Percentiles rank a stretch among this genome's conserved stretches.
phyloP scores from a whole-genome alignment of 2,797 vertebrate species.

The Furcifer pardalis region DNA sequence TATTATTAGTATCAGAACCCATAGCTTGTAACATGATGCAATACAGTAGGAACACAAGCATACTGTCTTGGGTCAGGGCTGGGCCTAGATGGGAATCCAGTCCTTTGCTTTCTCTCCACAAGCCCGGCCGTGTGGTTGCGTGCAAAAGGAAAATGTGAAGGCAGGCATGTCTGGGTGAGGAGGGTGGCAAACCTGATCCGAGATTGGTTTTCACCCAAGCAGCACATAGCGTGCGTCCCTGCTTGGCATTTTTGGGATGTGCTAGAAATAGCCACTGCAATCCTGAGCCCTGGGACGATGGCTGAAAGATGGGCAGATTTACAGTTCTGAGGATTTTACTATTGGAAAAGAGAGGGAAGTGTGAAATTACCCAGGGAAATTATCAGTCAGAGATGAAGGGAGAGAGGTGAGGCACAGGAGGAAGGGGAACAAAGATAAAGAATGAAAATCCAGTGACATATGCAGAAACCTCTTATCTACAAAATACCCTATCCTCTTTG shows the following conservation, averaged over 20 bases:
- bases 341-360: background rate
- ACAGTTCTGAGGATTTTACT: background rate
- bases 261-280: slow-evolving; percentile 72
- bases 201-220: slow-evolving; percentile 72
- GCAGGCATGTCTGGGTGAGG: slow-evolving; percentile 17
- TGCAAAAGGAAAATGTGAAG: slow-evolving; percentile 12
- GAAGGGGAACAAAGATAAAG: background rate
- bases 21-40: background rate
- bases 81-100: background rate
- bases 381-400: slow-evolving; percentile 4
- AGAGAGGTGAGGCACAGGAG: background rate
- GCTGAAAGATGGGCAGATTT: slow-evolving; percentile 33
- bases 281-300: slow-evolving; percentile 23
- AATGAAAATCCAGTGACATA: background rate
- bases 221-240: slow-evolving; percentile 65
- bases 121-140: slow-evolving; percentile 42
- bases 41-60: background rate
- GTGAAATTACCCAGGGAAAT: background rate
- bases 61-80: background rate
- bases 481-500: background rate
- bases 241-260: slow-evolving; percentile 40
- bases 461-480: background rate
- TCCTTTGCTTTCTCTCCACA: background rate
- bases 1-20: too few relatives aligned
- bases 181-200: slow-evolving; percentile 11